phyloP scores from a whole-genome alignment of 2,888 invertebrate genomes.

The Lepeophtheirus nordmannii region DNA sequence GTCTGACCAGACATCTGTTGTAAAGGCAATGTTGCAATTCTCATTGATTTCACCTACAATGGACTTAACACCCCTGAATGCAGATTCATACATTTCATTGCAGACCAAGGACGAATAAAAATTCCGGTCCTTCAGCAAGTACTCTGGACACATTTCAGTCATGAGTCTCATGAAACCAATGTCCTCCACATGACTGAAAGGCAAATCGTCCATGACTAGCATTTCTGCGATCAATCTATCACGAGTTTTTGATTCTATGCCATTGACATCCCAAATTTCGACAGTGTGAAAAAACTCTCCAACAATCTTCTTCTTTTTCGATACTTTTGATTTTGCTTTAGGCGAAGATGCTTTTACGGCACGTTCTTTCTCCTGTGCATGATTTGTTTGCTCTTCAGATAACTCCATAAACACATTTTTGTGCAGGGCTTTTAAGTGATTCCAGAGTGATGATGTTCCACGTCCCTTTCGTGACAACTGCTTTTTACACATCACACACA shows the following conservation, averaged over 20 bases:
- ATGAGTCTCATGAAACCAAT: constrained; percentile 23
- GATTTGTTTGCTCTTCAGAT: no score
- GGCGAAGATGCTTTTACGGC: neutral
- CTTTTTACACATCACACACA: constrained; percentile 22
- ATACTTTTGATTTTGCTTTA: no score
- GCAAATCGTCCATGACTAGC: constrained; percentile 25
- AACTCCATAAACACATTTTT: constrained; percentile 19
- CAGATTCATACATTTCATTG: no score
- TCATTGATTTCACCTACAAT: neutral
- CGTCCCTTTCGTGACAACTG: constrained; percentile 24
- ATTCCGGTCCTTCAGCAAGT: constrained; percentile 22
- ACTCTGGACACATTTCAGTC: constrained; percentile 21
- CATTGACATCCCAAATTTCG: no score
- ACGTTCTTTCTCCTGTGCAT: no score
- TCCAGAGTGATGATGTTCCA: constrained; percentile 20
- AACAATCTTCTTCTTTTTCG: no score
- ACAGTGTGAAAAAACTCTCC: no score
- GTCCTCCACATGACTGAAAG: constrained; percentile 25
- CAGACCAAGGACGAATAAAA: constrained; percentile 10
- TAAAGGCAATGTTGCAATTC: constrained; percentile 16
- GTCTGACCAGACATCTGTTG: constrained; percentile 14
- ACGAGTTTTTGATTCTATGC: no score
- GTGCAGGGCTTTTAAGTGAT: constrained; percentile 20
- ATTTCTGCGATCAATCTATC: constrained; percentile 23
- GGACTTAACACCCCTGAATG: no score